These are phyloP conservation scores for Hylia prasina DNA, from an alignment of 2,113 vertebrate species.

Conservation along the genomic window DNA sequence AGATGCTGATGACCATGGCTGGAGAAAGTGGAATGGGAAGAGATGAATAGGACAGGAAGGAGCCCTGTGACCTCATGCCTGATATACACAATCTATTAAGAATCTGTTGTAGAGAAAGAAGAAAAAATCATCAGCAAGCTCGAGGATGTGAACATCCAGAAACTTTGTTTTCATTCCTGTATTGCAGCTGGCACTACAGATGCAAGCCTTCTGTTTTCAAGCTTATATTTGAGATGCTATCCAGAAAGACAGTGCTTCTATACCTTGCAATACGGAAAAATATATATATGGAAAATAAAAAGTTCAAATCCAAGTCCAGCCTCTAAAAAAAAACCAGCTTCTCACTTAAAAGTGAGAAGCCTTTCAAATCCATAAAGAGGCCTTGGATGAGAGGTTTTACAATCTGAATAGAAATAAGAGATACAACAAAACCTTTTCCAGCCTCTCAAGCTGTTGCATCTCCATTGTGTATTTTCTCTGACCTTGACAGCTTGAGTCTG, in stretches of 20 bases:
- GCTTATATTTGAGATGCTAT: background rate
- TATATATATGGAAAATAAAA: background rate
- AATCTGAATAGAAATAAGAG: background rate
- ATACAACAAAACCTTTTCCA: background rate
- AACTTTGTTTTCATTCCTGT: background rate
- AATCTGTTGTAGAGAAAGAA: background rate
- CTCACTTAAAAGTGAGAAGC: background rate
- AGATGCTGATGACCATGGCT: background rate
- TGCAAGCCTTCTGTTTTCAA: background rate
- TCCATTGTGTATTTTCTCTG: background rate
- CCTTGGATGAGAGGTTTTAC: background rate
- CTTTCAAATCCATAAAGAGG: background rate
- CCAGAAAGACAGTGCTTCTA: background rate
- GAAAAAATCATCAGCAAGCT: rapidly evolving
- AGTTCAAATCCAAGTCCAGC: background rate
- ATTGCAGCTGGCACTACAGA: background rate
- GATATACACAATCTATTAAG: background rate
- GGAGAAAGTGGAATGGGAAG: background rate
- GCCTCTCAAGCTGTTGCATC: background rate
- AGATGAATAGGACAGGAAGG: background rate
- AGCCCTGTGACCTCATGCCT: background rate
- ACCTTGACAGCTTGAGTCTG: background rate
- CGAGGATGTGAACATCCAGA: background rate
- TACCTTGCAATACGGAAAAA: background rate
- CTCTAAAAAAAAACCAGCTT: background rate